Evolutionary conservation across 2,113 vertebrate species (phyloP), one percentile per base, ranked within the genome.

Genomic region (Phodopus roborovskii): DNA sequence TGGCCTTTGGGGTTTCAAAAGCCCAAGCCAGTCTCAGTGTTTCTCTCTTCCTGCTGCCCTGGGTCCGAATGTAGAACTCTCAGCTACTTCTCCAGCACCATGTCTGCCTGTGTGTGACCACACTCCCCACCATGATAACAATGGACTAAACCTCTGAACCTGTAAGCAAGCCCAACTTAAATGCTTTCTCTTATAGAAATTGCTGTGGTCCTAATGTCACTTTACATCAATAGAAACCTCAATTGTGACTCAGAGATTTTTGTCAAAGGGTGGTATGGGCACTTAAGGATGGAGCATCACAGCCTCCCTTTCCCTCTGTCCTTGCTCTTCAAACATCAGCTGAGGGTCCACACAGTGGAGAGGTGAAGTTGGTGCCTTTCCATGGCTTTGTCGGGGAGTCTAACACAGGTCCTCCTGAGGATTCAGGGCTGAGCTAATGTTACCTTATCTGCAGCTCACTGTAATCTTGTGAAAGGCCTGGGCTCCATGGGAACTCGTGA

Each of bases 231-330:
- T 20, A 81, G 33, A 56, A 73, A 22, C 17, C 17, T 36, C 20
- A 39, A 39, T 36, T 15, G 79, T 56, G 48, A 28, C 73, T 26
- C 33, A 36, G 26, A 33, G 33, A 56, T n/a, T 58, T 81, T 81
- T 33, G 50, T 7, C 78, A 81, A 81, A 81, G 20, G 24, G 6
- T 3, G 1, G 45, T 9, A 6, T 2, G n/a, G 19, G 24, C 56
- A 17, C 58, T 8, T 75, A 39, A 20, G 50, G 85, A 15, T 22
- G 7, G 62, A 97, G 30, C 2, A 16, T 24, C 1, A 7, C 2
- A 1, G 71, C 22, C 53, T 30, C 16, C 26, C 0, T n/a, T 33
- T 22, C 16, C 1, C n/a, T 33, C 1, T 24, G 48, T 1, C 2
- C 19, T 45, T 6, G 16, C 28, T 74, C 3, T 11, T 19, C 36